Conservation (phyloP, 1,140 invertebrate species). For the Anastrepha ludens region DNA sequence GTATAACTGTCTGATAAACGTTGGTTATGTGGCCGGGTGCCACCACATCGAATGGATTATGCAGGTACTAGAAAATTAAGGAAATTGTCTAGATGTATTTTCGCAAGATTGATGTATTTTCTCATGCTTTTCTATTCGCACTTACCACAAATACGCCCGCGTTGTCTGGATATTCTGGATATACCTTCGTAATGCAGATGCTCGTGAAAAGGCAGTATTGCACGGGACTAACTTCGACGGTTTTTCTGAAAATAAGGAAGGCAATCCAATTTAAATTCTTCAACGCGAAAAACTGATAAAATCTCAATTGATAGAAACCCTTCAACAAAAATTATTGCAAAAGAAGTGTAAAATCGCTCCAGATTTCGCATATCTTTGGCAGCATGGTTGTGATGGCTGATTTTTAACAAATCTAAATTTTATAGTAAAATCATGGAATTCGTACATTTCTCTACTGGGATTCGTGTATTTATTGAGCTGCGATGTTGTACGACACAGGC, state of each 20-base stretch:
- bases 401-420: neutral
- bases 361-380: neutral
- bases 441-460: constrained; percentile 62
- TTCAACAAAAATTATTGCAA: too few species aligned
- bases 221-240: constrained; percentile 29
- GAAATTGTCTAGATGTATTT: neutral
- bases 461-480: constrained; percentile 63
- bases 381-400: neutral
- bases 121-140: neutral
- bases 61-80: constrained; percentile 61
- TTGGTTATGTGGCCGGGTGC: constrained; percentile 63
- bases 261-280: too few species aligned
- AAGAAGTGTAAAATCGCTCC: too few species aligned
- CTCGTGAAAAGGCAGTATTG: constrained; percentile 55
- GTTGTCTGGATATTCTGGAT: constrained; percentile 49
- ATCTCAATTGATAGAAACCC: too few species aligned
- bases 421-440: neutral
- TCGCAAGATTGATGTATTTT: neutral
- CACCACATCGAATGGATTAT: constrained; percentile 66
- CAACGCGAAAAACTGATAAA: too few species aligned
- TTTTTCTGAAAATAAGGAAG: constrained; percentile 42
- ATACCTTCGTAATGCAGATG: constrained; percentile 56
- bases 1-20: constrained; percentile 57
- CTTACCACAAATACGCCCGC: constrained; percentile 46
- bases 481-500: constrained; percentile 64